phyloP scores from a whole-genome alignment of 1,140 invertebrate species.

The Sesamia nonagrioides region DNA sequence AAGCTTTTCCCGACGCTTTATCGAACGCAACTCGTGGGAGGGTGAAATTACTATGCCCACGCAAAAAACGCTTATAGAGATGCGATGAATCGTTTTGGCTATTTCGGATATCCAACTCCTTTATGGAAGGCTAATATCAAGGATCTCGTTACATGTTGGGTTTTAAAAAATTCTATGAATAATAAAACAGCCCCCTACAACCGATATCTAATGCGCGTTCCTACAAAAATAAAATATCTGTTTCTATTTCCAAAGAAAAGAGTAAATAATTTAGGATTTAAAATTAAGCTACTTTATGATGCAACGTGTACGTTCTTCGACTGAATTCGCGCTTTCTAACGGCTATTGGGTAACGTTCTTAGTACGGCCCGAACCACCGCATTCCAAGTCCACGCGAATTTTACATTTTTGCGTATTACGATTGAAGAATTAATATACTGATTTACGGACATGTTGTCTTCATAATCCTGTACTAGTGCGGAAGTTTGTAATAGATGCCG shows the following conservation, averaged over 20 bases:
- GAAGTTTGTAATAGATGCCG: conserved; percentile 14
- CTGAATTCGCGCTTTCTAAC: conserved; percentile 69
- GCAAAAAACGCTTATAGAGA: conserved; percentile 52
- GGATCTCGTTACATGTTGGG: not conserved
- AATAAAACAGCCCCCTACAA: not conserved
- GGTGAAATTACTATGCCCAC: conserved; percentile 54
- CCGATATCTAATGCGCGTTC: not conserved
- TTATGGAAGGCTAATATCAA: not conserved
- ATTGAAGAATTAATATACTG: conserved; percentile 4
- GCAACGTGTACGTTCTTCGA: conserved; percentile 58
- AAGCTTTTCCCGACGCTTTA: conserved; percentile 30
- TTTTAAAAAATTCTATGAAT: not conserved
- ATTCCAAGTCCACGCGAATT: conserved; percentile 58
- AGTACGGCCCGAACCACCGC: conserved; percentile 54
- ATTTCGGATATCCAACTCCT: conserved; percentile 32
- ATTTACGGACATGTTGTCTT: not conserved
- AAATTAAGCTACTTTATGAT: conserved; percentile 55
- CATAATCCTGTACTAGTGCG: conserved; percentile 15
- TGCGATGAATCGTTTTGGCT: conserved; percentile 50
- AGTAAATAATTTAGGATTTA: not conserved
- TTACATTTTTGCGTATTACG: conserved; percentile 48
- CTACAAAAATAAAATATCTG: not conserved
- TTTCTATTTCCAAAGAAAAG: not conserved
- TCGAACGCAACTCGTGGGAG: conserved; percentile 50
- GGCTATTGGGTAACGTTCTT: conserved; percentile 64